Base-by-base conservation (phyloP, 2,113 vertebrate genomes). In the Kryptolebias marmoratus region DNA sequence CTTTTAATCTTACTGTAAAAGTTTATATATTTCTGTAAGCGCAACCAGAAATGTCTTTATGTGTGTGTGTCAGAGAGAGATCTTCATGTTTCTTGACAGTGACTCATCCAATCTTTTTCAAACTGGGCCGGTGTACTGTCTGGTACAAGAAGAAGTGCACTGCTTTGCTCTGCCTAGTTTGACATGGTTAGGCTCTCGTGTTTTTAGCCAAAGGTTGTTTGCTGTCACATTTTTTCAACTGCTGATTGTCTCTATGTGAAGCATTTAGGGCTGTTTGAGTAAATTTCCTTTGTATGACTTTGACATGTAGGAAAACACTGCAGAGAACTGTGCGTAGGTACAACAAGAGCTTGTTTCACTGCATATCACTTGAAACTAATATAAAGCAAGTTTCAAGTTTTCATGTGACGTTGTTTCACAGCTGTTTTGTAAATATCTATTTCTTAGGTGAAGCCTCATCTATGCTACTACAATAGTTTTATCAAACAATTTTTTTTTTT, bases 301-400 rank as follows among this genome's bases (percentile, higher is more conserved):
- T 50, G 64, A 62, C 39, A 67, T 64, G 65, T 63, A 64, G 32
- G n/a, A 27, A 58, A 32, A 58, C 15, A 3, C 27, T 30, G 30
- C 30, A 36, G 14, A 13, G 53, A 55, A 30, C 13, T 30, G 13
- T 5, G 2, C 11, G 14, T 3, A 14, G 55, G 28, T 31, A 56
- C 3, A 18, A 32, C 14, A 7, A 2, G 30, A 7, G 14, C 30
- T 10, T 6, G 6, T 9, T 5, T 55, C 12, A 15, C 27, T 52
- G 22, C 8, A 8, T 22, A 22, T 22, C 39, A 5, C 39, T 4
- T 42, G 39, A 28, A 30, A 55, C 53, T 30, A 28, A 30, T 30
- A 55, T 14, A 56, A 31, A 15, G 6, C 54, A 31, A 55, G 4
- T 9, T 42, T 5, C 39, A 42, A 42, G 39, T 42, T 42, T 42